phyloP scores from a whole-genome alignment of 2,113 vertebrate species.

The Orientallactaga bullata region DNA sequence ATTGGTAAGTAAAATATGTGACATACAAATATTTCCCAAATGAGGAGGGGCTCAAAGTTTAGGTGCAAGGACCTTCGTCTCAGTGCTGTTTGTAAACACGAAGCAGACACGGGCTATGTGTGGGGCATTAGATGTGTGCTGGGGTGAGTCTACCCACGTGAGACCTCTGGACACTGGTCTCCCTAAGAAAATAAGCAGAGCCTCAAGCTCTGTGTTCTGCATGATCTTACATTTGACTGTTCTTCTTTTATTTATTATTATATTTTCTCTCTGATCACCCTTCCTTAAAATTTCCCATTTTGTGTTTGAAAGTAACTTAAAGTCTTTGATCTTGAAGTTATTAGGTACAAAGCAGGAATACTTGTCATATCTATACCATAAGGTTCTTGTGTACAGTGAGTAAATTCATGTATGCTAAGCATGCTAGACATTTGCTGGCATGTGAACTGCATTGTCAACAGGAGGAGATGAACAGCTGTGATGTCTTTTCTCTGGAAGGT shows the following conservation, averaged over 20 bases:
- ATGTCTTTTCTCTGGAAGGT: not conserved
- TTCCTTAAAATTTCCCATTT: not conserved
- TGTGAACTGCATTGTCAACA: not conserved
- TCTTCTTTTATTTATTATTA: not conserved
- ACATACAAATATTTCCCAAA: constrained; percentile 9
- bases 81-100: not conserved
- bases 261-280: not conserved
- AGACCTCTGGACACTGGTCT: not conserved
- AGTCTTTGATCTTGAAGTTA: not conserved
- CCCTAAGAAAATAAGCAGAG: not conserved
- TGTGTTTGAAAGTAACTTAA: not conserved
- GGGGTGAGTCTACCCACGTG: not conserved
- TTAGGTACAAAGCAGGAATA: not conserved
- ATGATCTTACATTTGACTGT: not conserved
- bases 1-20: constrained; percentile 32
- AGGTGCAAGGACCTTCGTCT: not conserved
- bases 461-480: not conserved
- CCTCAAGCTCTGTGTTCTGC: not conserved
- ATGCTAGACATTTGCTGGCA: not conserved
- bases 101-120: not conserved
- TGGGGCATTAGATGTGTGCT: not conserved
- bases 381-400: not conserved
- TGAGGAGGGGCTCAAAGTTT: constrained; percentile 31
- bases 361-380: not conserved
- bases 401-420: not conserved